A percentile compares a stretch with the other conserved stretches of the same genome.
Evolutionary conservation across 2,113 vertebrate genomes (phyloP).

Genomic region (Carlito syrichta): DNA sequence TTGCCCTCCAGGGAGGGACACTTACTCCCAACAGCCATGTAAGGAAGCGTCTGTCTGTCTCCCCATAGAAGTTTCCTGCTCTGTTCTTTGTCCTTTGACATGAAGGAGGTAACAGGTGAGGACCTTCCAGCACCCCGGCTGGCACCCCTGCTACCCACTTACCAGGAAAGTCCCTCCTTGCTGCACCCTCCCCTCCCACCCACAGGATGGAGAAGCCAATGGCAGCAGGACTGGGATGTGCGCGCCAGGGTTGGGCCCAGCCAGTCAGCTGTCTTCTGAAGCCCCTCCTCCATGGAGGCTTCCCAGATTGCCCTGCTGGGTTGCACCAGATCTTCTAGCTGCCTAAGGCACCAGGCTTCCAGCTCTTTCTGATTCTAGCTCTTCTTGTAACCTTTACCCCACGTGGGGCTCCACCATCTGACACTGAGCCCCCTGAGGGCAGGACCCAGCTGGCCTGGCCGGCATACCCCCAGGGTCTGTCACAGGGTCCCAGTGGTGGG

Average conservation of each 20-base stretch:
- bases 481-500: neutral
- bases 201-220: neutral
- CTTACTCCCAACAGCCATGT: neutral
- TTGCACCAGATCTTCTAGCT: neutral
- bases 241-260: too few species aligned
- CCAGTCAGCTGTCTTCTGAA: neutral
- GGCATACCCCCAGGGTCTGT: neutral
- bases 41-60: neutral
- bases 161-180: neutral
- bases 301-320: neutral
- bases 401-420: neutral
- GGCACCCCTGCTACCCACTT: too few species aligned
- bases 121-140: accelerated
- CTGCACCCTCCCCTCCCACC: neutral
- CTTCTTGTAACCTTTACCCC: accelerated
- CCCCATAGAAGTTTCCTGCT: neutral
- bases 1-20: neutral
- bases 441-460: neutral
- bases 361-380: neutral
- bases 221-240: neutral
- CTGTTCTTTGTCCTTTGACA: neutral
- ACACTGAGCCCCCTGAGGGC: neutral
- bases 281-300: neutral
- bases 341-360: neutral
- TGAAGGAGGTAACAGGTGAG: neutral